A percentile compares a stretch with the other conserved stretches of the same genome.
These are phyloP conservation scores for Bovichtus diacanthus DNA, from an alignment of 2,797 vertebrate species.

Conservation along the genomic window DNA sequence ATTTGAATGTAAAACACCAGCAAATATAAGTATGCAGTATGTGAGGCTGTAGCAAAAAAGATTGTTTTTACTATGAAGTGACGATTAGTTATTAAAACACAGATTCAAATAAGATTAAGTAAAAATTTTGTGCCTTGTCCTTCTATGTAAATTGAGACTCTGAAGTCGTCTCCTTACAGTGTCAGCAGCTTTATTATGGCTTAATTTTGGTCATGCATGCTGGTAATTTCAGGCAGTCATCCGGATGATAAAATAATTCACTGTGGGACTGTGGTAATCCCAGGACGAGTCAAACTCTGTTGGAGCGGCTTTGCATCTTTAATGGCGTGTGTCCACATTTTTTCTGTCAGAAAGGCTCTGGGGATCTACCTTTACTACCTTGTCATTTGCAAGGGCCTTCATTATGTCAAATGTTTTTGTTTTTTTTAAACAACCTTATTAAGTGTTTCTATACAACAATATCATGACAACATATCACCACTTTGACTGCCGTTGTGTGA, in stretches of 20 bases:
- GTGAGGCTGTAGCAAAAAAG: background rate
- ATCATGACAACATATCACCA: too few species aligned
- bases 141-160: background rate
- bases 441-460: too few species aligned
- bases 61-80: background rate
- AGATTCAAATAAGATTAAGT: background rate
- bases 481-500: too few species aligned
- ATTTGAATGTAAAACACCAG: background rate
- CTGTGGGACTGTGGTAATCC: constrained; percentile 14
- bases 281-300: background rate
- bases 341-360: too few species aligned
- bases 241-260: constrained; percentile 14
- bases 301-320: background rate
- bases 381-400: too few species aligned
- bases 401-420: too few species aligned
- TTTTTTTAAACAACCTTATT: too few species aligned
- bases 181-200: background rate
- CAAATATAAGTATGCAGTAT: background rate
- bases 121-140: background rate
- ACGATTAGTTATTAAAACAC: background rate
- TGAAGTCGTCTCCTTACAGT: background rate
- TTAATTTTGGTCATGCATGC: background rate
- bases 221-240: constrained; percentile 20
- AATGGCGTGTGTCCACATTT: background rate
- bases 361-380: too few species aligned